These are phyloP conservation scores for Oscarella lobularis DNA, from an alignment of 37 sponge, comb jelly and placozoan genomes.

Conservation along the genomic window DNA sequence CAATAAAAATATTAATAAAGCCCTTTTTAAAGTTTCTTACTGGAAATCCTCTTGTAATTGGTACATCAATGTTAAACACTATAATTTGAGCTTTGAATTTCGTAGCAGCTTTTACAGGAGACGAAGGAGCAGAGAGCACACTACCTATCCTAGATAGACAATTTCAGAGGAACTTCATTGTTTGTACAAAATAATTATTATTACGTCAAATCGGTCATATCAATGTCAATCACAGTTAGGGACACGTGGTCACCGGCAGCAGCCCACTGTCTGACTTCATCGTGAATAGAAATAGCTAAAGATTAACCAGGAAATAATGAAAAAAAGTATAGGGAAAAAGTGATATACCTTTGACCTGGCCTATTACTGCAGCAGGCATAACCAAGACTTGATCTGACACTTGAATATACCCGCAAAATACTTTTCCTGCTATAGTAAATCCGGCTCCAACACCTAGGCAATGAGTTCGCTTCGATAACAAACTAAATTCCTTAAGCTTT, in stretches of 20 bases:
- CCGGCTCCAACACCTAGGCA: not conserved
- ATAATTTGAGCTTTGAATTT: constrained; percentile 60
- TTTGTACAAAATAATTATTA: no score
- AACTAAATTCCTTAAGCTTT: no score
- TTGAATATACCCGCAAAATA: constrained; percentile 12
- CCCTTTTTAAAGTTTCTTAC: constrained; percentile 31
- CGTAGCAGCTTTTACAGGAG: constrained; percentile 42
- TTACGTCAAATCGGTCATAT: constrained; percentile 48
- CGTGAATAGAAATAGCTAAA: constrained; percentile 35
- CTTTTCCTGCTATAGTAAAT: not conserved
- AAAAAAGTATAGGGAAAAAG: no score
- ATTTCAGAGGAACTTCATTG: no score
- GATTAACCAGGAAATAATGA: not conserved
- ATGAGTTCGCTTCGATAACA: no score
- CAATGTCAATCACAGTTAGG: constrained; percentile 44
- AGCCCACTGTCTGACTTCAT: constrained; percentile 41
- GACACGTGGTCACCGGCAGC: constrained; percentile 72
- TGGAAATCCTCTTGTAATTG: constrained; percentile 88
- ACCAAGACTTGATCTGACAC: constrained; percentile 12
- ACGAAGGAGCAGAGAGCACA: constrained; percentile 56
- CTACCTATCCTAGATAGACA: constrained; percentile 56
- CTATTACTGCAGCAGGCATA: constrained; percentile 12
- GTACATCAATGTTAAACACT: constrained; percentile 68
- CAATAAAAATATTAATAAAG: not conserved
- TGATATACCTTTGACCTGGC: not conserved